Percentiles rank a stretch among this genome's conserved stretches.
phyloP scores from a whole-genome alignment of 1,140 invertebrate species.

The Protaetia brevitarsis region DNA sequence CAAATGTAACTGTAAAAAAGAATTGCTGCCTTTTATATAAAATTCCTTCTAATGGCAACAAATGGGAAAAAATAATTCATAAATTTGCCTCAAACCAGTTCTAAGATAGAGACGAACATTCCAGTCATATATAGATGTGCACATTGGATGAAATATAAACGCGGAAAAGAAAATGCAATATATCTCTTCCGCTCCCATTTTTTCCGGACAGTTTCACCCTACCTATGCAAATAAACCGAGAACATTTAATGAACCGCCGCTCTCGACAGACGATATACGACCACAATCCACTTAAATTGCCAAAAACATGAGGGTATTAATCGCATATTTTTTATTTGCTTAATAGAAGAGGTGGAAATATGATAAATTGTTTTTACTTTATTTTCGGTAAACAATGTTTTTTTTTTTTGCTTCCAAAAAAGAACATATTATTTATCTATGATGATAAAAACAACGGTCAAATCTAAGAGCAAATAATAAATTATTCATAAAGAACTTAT shows the following conservation, averaged over 20 bases:
- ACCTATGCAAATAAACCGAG: background rate
- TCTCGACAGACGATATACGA: background rate
- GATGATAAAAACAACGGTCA: too few relatives aligned
- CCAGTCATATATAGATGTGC: background rate
- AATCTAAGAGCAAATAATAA: too few relatives aligned
- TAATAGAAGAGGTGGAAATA: background rate
- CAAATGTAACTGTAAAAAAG: too few relatives aligned
- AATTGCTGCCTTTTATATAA: too few relatives aligned
- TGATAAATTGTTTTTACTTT: too few relatives aligned
- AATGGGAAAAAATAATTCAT: too few relatives aligned
- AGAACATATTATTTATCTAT: too few relatives aligned
- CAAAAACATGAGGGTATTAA: background rate
- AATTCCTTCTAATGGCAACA: too few relatives aligned
- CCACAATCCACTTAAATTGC: background rate
- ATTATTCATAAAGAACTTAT: too few relatives aligned
- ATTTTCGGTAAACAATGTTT: too few relatives aligned
- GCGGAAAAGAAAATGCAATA: background rate
- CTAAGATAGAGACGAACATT: background rate
- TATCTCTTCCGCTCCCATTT: background rate
- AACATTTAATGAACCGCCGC: background rate
- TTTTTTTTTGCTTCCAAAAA: too few relatives aligned
- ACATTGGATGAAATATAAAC: background rate
- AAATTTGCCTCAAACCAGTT: too few relatives aligned
- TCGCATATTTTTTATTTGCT: background rate
- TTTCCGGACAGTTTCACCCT: slow-evolving; percentile 3